Evolutionary conservation across 2,888 invertebrate genomes (phyloP), one percentile per base, ranked within the genome.

Genomic region (Eupithecia centaureata): DNA sequence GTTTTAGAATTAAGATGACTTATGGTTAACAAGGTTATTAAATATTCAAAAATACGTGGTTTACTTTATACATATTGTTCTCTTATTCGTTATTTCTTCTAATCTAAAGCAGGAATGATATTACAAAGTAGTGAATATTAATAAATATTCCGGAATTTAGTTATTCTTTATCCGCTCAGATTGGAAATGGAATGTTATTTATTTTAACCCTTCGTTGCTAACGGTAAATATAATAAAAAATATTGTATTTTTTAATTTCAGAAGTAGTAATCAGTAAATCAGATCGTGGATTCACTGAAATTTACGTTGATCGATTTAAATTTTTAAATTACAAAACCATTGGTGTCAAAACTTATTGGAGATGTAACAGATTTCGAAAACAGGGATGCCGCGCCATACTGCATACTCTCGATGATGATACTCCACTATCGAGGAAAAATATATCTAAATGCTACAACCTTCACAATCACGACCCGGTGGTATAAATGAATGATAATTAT

Each of bases 381-480:
- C 28, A 18, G 0, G 66, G 57, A n/a, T 66, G 66, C 22, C 56
- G 61, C 10, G 66, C 66, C 25, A 33, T 47, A 2, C 33, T 66
- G 2, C 66, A 66, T 57, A 66, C 65, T 0, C 15, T 65, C 2
- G 28, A 28, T 22, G 51, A 66, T 47, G n/a, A n/a, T n/a, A 57
- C 57, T 47, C 22, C 47, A 47, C 7, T 47, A 12, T 10, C 47
- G 47, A 47, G 8, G 22, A 22, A 47, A 22, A 47, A 47, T 47
- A 47, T 47, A 47, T 47, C 22, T 10, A 47, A 47, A 47, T 47
- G 47, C 47, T 47, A 47, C 47, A 47, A 47, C 22, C 18, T 22
- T 22, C 47, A 47, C 47, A 47, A 22, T 22, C 47, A 47, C 47
- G 47, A 47, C 4, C 47, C 47, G 47, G 47, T 22, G 4, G 47